Evolutionary conservation across 2,888 invertebrate species (phyloP).

Genomic region (Ceraclea dissimilis): DNA sequence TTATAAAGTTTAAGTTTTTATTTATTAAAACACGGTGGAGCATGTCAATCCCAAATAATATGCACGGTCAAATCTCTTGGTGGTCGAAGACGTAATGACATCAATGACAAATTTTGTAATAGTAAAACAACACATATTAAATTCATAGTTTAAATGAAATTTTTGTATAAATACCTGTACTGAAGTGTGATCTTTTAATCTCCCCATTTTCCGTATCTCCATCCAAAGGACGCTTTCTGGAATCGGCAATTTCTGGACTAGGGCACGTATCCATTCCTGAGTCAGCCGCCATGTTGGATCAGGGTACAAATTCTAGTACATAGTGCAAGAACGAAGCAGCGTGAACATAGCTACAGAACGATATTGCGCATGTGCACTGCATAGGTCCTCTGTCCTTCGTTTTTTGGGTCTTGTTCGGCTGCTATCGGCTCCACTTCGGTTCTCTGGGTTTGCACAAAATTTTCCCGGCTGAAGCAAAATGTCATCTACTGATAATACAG

Average conservation of each 20-base stretch:
- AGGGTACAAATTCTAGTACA: constrained; percentile 20
- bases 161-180: constrained; percentile 58
- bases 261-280: constrained; percentile 91
- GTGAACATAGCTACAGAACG: constrained; percentile 16
- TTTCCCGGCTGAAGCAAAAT: neutral
- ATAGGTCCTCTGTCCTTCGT: constrained; percentile 2
- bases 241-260: constrained; percentile 86
- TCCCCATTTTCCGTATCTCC: constrained; percentile 82
- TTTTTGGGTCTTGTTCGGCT: constrained; percentile 3
- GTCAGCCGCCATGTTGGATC: constrained; percentile 78
- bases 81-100: constrained; percentile 24
- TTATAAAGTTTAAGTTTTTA: constrained; percentile 1
- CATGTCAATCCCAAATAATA: constrained; percentile 16
- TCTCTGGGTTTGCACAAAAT: neutral
- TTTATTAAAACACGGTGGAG: constrained; percentile 12
- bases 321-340: constrained; percentile 16
- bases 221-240: constrained; percentile 84
- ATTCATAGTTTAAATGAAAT: constrained; percentile 14
- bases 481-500: neutral
- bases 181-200: constrained; percentile 85
- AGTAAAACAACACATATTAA: constrained; percentile 17
- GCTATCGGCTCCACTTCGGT: neutral
- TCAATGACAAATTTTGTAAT: constrained; percentile 20
- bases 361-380: constrained; percentile 20
- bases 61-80: constrained; percentile 24